A percentile compares a stretch with the other conserved stretches of the same genome.
Conservation (phyloP, 2,797 vertebrate genomes). For the Tangara arthus region DNA sequence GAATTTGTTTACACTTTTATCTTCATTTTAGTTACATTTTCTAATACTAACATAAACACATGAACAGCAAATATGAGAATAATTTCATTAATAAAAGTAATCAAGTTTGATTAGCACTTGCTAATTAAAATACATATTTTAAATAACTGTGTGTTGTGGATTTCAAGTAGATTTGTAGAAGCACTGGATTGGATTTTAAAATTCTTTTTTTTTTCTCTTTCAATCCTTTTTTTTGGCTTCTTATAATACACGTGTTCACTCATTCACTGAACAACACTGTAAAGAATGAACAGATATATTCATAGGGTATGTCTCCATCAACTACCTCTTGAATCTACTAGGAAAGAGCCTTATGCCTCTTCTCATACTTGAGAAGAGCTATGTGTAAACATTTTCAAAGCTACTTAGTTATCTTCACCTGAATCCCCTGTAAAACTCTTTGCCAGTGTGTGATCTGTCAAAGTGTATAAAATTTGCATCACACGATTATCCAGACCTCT, state of each 20-base stretch:
- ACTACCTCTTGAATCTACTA: not conserved
- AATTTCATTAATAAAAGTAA: constrained; percentile 55
- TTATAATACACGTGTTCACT: not conserved
- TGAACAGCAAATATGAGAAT: not conserved
- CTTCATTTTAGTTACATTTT: constrained; percentile 60
- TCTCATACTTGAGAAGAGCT: not conserved
- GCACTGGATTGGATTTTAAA: not conserved
- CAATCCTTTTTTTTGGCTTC: not conserved
- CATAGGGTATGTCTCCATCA: not conserved
- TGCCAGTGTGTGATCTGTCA: not conserved
- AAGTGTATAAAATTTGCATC: not conserved
- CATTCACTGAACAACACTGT: not conserved
- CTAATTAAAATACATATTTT: constrained; percentile 10
- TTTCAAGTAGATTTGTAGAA: not conserved
- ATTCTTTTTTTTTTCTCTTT: not conserved
- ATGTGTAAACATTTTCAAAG: not conserved
- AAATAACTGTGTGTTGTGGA: not conserved
- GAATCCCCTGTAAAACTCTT: not conserved
- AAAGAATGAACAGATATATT: not conserved
- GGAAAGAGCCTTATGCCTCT: not conserved
- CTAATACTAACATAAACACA: not conserved
- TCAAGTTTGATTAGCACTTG: constrained; percentile 47
- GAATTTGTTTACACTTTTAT: constrained; percentile 55
- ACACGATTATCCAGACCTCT: not conserved
- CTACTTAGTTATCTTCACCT: not conserved